Evolutionary conservation across 2,888 invertebrate species (phyloP).

Genomic region (Sarcophaga carnaria): DNA sequence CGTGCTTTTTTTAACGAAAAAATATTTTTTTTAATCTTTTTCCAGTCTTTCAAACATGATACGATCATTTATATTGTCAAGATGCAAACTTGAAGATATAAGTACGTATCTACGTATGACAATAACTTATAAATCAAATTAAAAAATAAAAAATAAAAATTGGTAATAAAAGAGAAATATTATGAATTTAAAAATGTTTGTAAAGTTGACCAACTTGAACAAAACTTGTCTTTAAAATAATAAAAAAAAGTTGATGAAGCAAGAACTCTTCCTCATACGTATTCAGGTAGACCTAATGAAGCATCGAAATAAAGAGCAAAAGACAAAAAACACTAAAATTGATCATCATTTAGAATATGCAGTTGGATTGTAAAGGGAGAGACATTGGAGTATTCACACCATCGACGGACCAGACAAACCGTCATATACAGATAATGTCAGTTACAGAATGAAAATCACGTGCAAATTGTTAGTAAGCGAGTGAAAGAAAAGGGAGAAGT

Average conservation of each 20-base stretch:
- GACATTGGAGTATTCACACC: background rate
- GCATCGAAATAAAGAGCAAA: background rate
- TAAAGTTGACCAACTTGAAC: background rate
- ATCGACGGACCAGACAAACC: constrained; percentile 3
- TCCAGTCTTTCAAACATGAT: background rate
- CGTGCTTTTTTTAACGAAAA: background rate
- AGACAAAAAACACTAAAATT: constrained; percentile 23
- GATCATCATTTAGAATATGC: constrained; percentile 58
- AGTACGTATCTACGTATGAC: background rate
- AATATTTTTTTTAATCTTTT: background rate
- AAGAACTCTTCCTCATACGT: constrained; percentile 45
- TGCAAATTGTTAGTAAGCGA: constrained; percentile 56
- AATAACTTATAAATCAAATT: background rate
- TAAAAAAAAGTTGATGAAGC: background rate
- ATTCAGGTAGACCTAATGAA: background rate
- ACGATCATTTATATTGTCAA: constrained; percentile 28
- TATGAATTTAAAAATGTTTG: background rate
- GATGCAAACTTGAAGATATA: constrained; percentile 35
- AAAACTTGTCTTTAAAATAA: background rate
- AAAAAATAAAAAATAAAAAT: constrained; percentile 11
- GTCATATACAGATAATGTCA: background rate
- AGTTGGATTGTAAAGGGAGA: constrained; percentile 20
- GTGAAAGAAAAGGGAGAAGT: constrained; percentile 52
- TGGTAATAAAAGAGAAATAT: constrained; percentile 15
- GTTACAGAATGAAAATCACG: constrained; percentile 59